These are phyloP conservation scores for Morbakka virulenta DNA, from an alignment of 30 jellyfish, hydroid and myxozoan species.

Conservation along the genomic window DNA sequence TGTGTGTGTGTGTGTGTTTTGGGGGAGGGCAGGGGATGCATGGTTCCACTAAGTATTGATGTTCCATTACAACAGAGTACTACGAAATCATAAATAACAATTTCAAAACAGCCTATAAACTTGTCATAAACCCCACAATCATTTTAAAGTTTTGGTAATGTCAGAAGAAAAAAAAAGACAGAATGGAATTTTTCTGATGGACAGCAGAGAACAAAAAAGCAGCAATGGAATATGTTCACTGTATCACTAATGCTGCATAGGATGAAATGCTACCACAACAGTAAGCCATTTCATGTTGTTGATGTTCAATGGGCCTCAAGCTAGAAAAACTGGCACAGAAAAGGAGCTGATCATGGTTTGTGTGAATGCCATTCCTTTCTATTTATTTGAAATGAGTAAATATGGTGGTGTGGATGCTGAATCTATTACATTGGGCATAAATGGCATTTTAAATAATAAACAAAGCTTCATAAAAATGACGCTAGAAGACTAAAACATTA, in stretches of 20 bases:
- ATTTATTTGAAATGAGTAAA: neutral
- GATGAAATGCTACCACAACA: conserved; percentile 13
- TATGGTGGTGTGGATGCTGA: too few relatives aligned
- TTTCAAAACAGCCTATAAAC: too few relatives aligned
- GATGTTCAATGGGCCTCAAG: conserved; percentile 36
- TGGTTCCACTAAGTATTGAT: too few relatives aligned
- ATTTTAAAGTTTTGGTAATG: conserved; percentile 33
- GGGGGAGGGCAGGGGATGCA: too few relatives aligned
- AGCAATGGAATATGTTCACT: conserved; percentile 13
- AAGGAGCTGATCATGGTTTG: conserved; percentile 31
- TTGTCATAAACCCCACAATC: conserved; percentile 60
- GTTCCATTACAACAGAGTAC: too few relatives aligned
- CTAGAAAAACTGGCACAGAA: conserved; percentile 37
- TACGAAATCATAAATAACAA: too few relatives aligned
- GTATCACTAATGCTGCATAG: conserved; percentile 37
- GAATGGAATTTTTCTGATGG: conserved; percentile 23
- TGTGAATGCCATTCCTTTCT: neutral
- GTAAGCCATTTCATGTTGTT: conserved; percentile 39
- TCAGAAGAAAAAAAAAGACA: conserved; percentile 17
- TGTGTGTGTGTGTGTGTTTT: too few relatives aligned
- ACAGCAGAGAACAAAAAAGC: conserved; percentile 17
- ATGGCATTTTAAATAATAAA: too few relatives aligned
- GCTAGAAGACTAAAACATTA: too few relatives aligned
- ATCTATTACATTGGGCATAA: too few relatives aligned
- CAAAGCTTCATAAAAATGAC: too few relatives aligned